Evolutionary conservation across 2,113 vertebrate species (phyloP).

Genomic region (Crotalus viridis): DNA sequence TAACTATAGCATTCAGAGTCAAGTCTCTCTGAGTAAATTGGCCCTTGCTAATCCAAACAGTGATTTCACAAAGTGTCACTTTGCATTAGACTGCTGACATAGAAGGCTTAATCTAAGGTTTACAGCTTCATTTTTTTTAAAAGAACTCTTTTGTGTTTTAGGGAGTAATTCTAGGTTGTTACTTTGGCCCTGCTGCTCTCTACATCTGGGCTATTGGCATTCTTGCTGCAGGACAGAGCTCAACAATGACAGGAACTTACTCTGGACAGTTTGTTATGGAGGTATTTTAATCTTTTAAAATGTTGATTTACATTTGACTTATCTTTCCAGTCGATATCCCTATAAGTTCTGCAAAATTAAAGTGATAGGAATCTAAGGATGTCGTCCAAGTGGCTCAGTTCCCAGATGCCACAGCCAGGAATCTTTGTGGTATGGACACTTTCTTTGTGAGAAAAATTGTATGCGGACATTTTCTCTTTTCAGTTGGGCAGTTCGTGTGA

Average conservation of each 20-base stretch:
- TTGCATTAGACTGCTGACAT: background rate
- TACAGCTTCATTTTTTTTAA: background rate
- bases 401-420: background rate
- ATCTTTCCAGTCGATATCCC: too few relatives aligned
- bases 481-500: background rate
- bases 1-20: background rate
- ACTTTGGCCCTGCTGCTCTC: slow-evolving; percentile 88
- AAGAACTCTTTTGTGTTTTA: slow-evolving; percentile 33
- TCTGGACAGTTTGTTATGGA: slow-evolving; percentile 99
- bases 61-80: background rate
- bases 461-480: background rate
- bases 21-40: background rate
- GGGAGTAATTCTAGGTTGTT: slow-evolving; percentile 90
- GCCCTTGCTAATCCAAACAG: background rate
- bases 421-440: too few relatives aligned
- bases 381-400: background rate
- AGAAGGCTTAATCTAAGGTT: fast-evolving
- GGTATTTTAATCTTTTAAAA: slow-evolving; percentile 65
- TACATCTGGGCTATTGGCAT: slow-evolving; percentile 98
- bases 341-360: background rate
- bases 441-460: background rate
- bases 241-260: slow-evolving; percentile 97
- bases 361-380: background rate
- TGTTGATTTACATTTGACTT: fast-evolving
- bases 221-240: slow-evolving; percentile 95